A percentile compares a stretch with the other conserved stretches of the same genome.
phyloP scores from a whole-genome alignment of 1,140 invertebrate species.

The Pseudomyrmex pallidus region DNA sequence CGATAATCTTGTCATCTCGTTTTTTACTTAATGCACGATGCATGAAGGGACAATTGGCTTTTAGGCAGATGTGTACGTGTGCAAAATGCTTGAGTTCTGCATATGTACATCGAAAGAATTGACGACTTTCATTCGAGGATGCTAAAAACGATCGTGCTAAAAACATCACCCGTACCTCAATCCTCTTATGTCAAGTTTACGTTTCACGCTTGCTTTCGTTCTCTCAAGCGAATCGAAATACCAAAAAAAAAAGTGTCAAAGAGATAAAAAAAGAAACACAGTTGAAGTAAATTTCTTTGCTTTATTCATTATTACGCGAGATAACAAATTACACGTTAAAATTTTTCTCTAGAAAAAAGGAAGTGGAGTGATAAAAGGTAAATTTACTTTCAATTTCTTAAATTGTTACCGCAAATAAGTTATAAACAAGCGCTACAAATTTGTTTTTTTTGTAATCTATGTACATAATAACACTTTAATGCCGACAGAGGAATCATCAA shows the following conservation, averaged over 20 bases:
- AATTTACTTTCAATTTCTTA: too few relatives aligned
- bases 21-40: conserved; percentile 36
- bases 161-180: neutral
- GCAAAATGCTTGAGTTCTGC: conserved; percentile 14
- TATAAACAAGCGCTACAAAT: too few relatives aligned
- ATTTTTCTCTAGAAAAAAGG: too few relatives aligned
- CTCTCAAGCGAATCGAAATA: neutral
- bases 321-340: too few relatives aligned
- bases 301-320: neutral
- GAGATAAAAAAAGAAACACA: neutral
- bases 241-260: neutral
- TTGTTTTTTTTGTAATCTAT: too few relatives aligned
- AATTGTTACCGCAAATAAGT: too few relatives aligned
- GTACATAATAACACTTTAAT: too few relatives aligned
- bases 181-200: conserved; percentile 13
- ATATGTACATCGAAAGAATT: neutral
- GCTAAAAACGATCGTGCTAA: neutral
- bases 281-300: neutral
- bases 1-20: conserved; percentile 7
- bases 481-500: neutral
- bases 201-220: neutral
- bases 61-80: neutral
- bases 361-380: too few relatives aligned
- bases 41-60: neutral
- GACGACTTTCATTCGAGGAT: neutral